Conservation (phyloP, 2,113 vertebrate species). For the Perca schrenkii region DNA sequence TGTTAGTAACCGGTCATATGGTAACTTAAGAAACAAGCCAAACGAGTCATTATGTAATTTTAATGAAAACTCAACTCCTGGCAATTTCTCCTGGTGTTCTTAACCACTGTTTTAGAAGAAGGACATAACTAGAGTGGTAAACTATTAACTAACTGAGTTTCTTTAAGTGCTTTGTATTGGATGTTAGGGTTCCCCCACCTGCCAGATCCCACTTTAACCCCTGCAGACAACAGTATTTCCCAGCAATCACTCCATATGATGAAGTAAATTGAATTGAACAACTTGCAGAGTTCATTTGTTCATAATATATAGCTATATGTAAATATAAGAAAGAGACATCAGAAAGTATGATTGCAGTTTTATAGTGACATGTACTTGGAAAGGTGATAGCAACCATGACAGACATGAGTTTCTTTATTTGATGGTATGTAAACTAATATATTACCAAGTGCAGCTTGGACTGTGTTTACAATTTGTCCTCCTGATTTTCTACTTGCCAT, state of each 20-base stretch:
- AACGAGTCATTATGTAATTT: too few species aligned
- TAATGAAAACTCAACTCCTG: too few species aligned
- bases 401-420: background rate
- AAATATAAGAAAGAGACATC: background rate
- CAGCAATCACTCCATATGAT: background rate
- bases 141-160: too few species aligned
- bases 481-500: background rate
- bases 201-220: too few species aligned
- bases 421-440: background rate
- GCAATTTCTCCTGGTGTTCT: too few species aligned
- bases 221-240: background rate
- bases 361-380: background rate
- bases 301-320: background rate
- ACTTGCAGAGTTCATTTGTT: background rate
- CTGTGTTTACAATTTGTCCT: background rate
- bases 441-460: background rate
- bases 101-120: too few species aligned
- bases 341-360: background rate
- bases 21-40: too few species aligned
- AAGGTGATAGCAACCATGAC: background rate
- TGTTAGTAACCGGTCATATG: too few species aligned
- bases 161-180: too few species aligned
- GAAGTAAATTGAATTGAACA: background rate
- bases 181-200: too few species aligned
- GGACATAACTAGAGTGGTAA: too few species aligned